phyloP scores from a whole-genome alignment of 2,888 invertebrate genomes.

The Leptothorax acervorum region DNA sequence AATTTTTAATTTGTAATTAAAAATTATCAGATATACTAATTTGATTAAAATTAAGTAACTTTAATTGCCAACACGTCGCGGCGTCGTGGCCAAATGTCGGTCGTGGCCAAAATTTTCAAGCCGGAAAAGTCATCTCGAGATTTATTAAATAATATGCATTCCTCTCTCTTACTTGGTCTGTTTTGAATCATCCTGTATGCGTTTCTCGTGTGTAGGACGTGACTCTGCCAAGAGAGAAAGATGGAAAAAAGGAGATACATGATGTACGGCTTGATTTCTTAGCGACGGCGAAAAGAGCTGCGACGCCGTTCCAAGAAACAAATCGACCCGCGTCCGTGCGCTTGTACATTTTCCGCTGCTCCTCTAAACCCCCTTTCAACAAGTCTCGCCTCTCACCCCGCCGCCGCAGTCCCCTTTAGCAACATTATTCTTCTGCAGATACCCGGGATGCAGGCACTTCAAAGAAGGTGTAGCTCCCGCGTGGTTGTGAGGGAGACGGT shows the following conservation, averaged over 20 bases:
- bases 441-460: constrained; percentile 51
- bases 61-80: not conserved
- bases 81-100: too few relatives aligned
- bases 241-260: constrained; percentile 47
- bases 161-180: not conserved
- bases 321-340: constrained; percentile 67
- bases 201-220: constrained; percentile 44
- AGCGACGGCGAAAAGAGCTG: constrained; percentile 65
- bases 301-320: constrained; percentile 69
- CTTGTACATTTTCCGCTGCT: constrained; percentile 54
- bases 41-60: constrained; percentile 8
- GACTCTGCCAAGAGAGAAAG: constrained; percentile 46
- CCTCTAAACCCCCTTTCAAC: constrained; percentile 45
- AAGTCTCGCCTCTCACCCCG: constrained; percentile 3
- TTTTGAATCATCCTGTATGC: constrained; percentile 51
- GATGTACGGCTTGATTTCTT: constrained; percentile 72
- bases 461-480: constrained; percentile 26
- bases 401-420: constrained; percentile 25
- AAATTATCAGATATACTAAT: not conserved
- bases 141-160: constrained; percentile 12
- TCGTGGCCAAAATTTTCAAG: not conserved
- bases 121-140: not conserved
- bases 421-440: constrained; percentile 53
- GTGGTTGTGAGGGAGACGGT: not conserved
- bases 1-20: not conserved